Base-by-base conservation (phyloP, 2,113 vertebrate genomes). In the Fregata magnificens region DNA sequence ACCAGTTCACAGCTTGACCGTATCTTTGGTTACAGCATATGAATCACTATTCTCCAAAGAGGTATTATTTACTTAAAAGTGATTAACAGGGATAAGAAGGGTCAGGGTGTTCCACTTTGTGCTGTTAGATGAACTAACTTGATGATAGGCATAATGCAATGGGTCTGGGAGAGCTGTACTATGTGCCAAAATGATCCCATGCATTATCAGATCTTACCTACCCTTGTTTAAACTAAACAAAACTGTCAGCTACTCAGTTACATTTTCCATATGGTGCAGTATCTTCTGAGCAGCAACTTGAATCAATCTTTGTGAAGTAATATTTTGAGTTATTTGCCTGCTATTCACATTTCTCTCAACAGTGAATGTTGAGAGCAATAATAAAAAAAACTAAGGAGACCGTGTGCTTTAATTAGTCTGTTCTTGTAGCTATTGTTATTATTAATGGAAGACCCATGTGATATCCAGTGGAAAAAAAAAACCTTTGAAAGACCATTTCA, bases 131-230 rank as follows among this genome's bases (percentile, higher is more conserved):
- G 81, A 96, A 97, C 93, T 95, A 90, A 93, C 63, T 88, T 84
- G 82, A 90, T 95, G 92, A 96, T 91, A 97, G 92, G 89, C 91
- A 90, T 96, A 96, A 97, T 84, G 85, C 94, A 95, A 22, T 82
- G 72, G 74, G 58, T 84, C 94, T 94, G 91, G 72, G 59, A 95
- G 72, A 90, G 61, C 67, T 86, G 82, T 42, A 36, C 52, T 82
- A 1, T 87, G 70, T 69, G 85, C 93, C 95, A 97, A 86, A 96
- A 92, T 86, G 63, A 84, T 95, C 55, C 94, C 47, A 25, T 96
- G 89, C 81, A 93, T 79, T 96, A 97, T 97, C 95, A 96, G 95
- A 96, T 97, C 71, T 95, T 96, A 97, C 94, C 93, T 96, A 96
- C 91, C 55, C 96, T 94, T 96, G 87, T 91, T 96, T 88, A 97